Base-by-base conservation (phyloP, 1,140 invertebrate species). In the Lutraria rhynchaena region DNA sequence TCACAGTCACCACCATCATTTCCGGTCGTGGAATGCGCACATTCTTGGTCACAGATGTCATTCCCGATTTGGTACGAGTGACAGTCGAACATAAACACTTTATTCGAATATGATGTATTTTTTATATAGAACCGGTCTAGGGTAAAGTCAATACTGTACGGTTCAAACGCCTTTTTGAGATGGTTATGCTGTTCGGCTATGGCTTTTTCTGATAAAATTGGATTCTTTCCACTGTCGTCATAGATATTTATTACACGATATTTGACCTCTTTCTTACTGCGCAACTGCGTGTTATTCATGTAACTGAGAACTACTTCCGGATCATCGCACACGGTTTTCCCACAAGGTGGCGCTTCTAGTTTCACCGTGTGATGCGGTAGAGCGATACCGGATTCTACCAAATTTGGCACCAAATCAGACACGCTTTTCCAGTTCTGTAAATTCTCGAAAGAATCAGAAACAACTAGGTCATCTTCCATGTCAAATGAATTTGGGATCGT, bases 301-400 rank as follows among this genome's bases (percentile, higher is more conserved):
- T 90, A 90, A 65, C 83, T 86, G 15, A 80, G 17, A 2, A 90
- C 82, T 0, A 88, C 84, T 27, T 85, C 83, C 49, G 90, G 90
- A 57, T 90, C 85, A 69, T 91, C 90, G 65, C 90, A 91, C 0
- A 89, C 83, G 15, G 90, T 90, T n/a, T 85, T 44, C 0, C 90
- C 90, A 67, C 90, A 91, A 15, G 75, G 74, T 15, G 90, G 90
- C 76, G 83, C 78, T 49, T 82, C 53, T 19, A 88, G 41, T 29
- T 61, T 37, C 1, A 87, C 44, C 37, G 86, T 69, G 60, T 86
- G 82, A 24, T 57, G 24, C 33, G 71, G 60, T n/a, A 78, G 31
- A n/a, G 60, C 55, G 13, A 88, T 83, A 70, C 80, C 78, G 11
- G 86, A 86, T 9, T 27, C 15, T 29, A 85, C 73, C 15, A 86